These are phyloP conservation scores for Drosophila grimshawi DNA, from an alignment of 1,140 invertebrate genomes.

Conservation along the genomic window DNA sequence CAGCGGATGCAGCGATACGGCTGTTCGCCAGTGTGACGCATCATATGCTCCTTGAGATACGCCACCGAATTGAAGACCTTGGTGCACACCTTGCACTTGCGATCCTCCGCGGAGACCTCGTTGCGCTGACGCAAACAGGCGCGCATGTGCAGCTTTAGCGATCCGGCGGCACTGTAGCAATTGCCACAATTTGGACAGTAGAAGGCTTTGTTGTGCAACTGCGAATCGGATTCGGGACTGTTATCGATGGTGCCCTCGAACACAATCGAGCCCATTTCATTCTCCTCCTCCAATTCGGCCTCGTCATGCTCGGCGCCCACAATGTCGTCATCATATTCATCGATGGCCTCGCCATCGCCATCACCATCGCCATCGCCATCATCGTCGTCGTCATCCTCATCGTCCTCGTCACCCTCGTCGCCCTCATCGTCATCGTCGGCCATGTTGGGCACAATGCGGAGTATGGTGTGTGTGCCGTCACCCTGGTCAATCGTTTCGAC, in stretches of 20 bases:
- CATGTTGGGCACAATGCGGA: slow-evolving; percentile 72
- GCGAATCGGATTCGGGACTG: slow-evolving; percentile 53
- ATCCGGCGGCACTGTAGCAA: slow-evolving; percentile 81
- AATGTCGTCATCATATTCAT: slow-evolving; percentile 51
- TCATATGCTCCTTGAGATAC: slow-evolving; percentile 83
- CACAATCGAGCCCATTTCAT: slow-evolving; percentile 55
- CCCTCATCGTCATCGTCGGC: slow-evolving; percentile 37
- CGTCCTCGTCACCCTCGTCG: slow-evolving; percentile 38
- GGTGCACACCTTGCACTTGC: slow-evolving; percentile 79
- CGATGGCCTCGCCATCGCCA: slow-evolving; percentile 24
- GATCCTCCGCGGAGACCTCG: slow-evolving; percentile 72
- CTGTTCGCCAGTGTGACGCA: slow-evolving; percentile 81
- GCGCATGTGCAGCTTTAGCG: slow-evolving; percentile 81
- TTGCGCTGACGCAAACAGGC: slow-evolving; percentile 75
- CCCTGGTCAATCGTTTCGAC: slow-evolving; percentile 77
- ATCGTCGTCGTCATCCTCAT: slow-evolving; percentile 26
- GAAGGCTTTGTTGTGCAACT: slow-evolving; percentile 72
- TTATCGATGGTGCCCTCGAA: slow-evolving; percentile 71
- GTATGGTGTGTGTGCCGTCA: slow-evolving; percentile 80
- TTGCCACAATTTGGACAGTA: slow-evolving; percentile 83
- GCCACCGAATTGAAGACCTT: slow-evolving; percentile 82
- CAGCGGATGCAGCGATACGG: slow-evolving; percentile 79
- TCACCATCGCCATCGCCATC: slow-evolving; percentile 38
- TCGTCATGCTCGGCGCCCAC: slow-evolving; percentile 56
- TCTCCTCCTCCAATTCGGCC: slow-evolving; percentile 54